Evolutionary conservation across 2,797 vertebrate genomes (phyloP).

Genomic region (Geotrypetes seraphini): DNA sequence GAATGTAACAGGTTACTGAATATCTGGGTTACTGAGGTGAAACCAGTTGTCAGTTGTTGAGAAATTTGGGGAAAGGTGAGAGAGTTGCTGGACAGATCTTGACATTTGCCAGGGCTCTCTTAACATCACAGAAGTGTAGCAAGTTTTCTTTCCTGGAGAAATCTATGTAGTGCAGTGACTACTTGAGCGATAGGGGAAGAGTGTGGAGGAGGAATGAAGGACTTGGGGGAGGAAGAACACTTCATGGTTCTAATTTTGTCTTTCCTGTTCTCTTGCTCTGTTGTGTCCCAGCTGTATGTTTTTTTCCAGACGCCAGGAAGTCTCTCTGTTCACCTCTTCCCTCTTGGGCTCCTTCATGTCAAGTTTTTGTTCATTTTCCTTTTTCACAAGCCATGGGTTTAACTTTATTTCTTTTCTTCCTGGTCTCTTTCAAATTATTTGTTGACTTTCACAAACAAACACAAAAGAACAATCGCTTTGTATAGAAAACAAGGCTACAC

Average conservation of each 20-base stretch:
- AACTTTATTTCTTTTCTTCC: background rate
- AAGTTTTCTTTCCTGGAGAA: too few relatives aligned
- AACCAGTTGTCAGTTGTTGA: too few relatives aligned
- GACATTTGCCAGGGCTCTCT: too few relatives aligned
- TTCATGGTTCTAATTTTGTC: slow-evolving; percentile 30
- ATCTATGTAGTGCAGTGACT: too few relatives aligned
- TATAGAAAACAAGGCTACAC: too few relatives aligned
- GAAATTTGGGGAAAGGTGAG: too few relatives aligned
- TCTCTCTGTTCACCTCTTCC: accelerated
- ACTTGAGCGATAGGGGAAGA: background rate
- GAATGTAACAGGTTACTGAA: too few relatives aligned
- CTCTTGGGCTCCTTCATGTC: accelerated
- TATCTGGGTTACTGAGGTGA: too few relatives aligned
- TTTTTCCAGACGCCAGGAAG: background rate
- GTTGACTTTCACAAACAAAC: too few relatives aligned
- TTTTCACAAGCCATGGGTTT: accelerated
- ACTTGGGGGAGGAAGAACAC: slow-evolving; percentile 20
- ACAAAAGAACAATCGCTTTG: too few relatives aligned
- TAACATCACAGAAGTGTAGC: too few relatives aligned
- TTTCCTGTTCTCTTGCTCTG: slow-evolving; percentile 32
- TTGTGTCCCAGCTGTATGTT: background rate
- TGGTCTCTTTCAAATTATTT: background rate
- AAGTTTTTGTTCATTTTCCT: background rate
- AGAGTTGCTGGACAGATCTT: too few relatives aligned
- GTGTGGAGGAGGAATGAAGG: slow-evolving; percentile 11